Conservation (phyloP, 2,888 invertebrate genomes). For the Dysmachus trigonus region DNA sequence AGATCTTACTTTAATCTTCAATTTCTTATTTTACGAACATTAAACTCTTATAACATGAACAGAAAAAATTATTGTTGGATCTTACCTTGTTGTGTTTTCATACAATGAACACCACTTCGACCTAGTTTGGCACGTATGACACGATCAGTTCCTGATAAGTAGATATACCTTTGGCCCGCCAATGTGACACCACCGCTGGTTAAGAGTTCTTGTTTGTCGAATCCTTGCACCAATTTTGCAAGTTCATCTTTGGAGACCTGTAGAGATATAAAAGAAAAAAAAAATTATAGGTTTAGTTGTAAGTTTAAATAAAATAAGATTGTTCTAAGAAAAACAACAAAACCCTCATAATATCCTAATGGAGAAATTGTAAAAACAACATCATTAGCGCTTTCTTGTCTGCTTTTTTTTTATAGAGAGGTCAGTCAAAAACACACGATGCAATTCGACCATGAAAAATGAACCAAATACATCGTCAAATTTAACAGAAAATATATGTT, state of each 20-base stretch:
- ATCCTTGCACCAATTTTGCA: conserved; percentile 87
- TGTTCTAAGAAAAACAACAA: not conserved
- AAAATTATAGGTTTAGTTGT: not conserved
- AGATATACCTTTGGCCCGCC: conserved; percentile 92
- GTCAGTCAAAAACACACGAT: not conserved
- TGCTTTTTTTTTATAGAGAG: not conserved
- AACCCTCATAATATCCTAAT: not conserved
- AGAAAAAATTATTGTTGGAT: not conserved
- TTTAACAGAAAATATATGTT: not conserved
- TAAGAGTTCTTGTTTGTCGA: conserved; percentile 88
- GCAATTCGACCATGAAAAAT: not conserved
- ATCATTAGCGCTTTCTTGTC: not conserved
- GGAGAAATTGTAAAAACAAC: not conserved
- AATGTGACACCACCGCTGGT: conserved; percentile 91
- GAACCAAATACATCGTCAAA: not conserved
- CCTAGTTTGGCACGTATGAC: conserved; percentile 93
- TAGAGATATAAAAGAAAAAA: conserved; percentile 49
- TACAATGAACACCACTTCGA: conserved; percentile 94
- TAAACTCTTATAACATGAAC: no score
- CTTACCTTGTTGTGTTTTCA: conserved; percentile 93
- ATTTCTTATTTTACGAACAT: no score
- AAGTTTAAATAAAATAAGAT: no score
- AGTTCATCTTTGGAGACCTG: conserved; percentile 94
- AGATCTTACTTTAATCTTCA: no score
- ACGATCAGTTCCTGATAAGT: conserved; percentile 92